Evolutionary conservation across 2,888 invertebrate genomes (phyloP).

Genomic region (Ormyrus pomaceus): DNA sequence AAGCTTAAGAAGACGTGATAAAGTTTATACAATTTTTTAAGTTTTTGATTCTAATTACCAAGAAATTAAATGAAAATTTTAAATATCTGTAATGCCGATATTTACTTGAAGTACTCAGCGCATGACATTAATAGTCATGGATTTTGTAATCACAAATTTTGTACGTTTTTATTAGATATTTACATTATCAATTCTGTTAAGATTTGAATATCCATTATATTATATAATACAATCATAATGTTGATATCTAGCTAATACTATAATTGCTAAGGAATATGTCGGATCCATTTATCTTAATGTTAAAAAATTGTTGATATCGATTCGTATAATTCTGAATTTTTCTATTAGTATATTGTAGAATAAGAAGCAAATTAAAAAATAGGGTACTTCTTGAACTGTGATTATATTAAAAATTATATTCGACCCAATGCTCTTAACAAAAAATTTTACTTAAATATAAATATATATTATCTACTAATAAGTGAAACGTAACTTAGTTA

Average conservation of each 20-base stretch:
- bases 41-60: background rate
- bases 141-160: conserved; percentile 59
- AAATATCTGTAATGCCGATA: no score
- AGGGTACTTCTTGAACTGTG: conserved; percentile 52
- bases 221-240: background rate
- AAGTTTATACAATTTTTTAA: no score
- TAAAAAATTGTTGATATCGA: conserved; percentile 40
- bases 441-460: conserved; percentile 48
- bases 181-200: conserved; percentile 53
- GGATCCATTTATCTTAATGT: conserved; percentile 36
- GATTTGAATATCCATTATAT: conserved; percentile 39
- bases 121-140: conserved; percentile 47
- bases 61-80: background rate
- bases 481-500: conserved; percentile 43
- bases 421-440: conserved; percentile 52
- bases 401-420: conserved; percentile 54
- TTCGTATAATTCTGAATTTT: conserved; percentile 47
- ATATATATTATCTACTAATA: conserved; percentile 26
- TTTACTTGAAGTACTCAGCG: conserved; percentile 19
- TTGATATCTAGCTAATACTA: conserved; percentile 40
- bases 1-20: conserved; percentile 23
- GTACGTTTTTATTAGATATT: conserved; percentile 58
- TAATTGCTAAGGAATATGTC: conserved; percentile 48
- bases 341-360: conserved; percentile 13
- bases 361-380: conserved; percentile 40